Base-by-base conservation (phyloP, 2,888 invertebrate genomes). In the Agriopis marginaria region DNA sequence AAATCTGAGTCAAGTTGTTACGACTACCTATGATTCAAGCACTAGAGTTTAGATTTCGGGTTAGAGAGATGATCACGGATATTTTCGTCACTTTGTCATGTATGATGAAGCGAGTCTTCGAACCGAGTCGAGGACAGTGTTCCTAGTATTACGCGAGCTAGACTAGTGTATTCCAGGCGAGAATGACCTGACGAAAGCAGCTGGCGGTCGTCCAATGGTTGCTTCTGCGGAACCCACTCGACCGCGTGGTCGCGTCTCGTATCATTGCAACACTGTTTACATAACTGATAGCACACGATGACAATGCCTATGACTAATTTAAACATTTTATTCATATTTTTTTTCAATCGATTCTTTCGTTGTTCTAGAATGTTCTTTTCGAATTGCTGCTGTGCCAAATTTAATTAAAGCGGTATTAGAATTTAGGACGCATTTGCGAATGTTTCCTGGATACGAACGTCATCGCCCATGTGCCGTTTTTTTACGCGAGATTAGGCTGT, bases 131-230 rank as follows among this genome's bases (percentile, higher is more conserved):
- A 70, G 70, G 69, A 23, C 69, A 61, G 10, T 58, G 59, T 66
- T 70, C 66, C 44, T 62, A 56, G 64, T 67, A 71, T 61, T 72
- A 39, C 54, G 50, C 14, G 60, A 70, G 61, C 70, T 68, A 72
- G 72, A 72, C 74, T 58, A 53, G 32, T 80, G 81, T 86, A 84
- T 82, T 86, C 83, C 85, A 83, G 80, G 75, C 79, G 86, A 85
- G 87, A 84, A 86, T 85, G 88, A 88, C 85, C 88, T 85, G 89
- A 86, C 86, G 86, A 88, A 89, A 89, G 87, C 81, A 71, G 73
- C 80, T 89, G 89, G 89, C 89, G 60, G 40, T 12, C 3, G 51
- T 85, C 89, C 89, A 89, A 79, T 56, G 63, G 73, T 14, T 69
- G 66, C 71, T 72, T 66, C 77, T 68, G 72, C 67, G 73, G 77